These are phyloP conservation scores for Dolichomitus sp. DNA, from an alignment of 2,888 invertebrate species.

Conservation along the genomic window DNA sequence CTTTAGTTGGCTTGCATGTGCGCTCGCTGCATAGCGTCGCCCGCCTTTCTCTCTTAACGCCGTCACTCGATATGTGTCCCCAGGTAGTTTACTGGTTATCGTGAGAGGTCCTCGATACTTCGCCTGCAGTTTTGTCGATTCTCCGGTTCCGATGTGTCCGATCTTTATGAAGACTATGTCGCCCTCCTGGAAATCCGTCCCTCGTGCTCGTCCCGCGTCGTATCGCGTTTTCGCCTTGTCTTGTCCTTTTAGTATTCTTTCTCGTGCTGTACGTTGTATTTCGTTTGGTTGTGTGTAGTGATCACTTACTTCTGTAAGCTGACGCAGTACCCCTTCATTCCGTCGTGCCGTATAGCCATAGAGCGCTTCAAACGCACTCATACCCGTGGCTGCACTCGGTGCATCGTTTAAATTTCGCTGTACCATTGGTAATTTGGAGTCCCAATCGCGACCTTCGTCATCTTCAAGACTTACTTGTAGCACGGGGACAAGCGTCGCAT, in stretches of 20 bases:
- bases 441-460: slow-evolving; percentile 48
- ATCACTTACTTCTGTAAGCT: not conserved
- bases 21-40: not conserved
- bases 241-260: not conserved
- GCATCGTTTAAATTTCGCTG: slow-evolving; percentile 61
- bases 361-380: not conserved
- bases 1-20: not conserved
- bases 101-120: not conserved
- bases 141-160: not conserved
- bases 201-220: not conserved
- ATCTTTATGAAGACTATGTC: not conserved
- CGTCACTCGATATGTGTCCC: not conserved
- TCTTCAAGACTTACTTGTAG: slow-evolving; percentile 30
- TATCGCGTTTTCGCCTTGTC: not conserved
- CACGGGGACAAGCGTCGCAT: slow-evolving; percentile 50
- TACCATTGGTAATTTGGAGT: slow-evolving; percentile 22
- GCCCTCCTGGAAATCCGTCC: not conserved
- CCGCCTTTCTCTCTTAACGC: not conserved
- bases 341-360: not conserved
- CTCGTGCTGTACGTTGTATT: not conserved
- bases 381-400: slow-evolving; percentile 55
- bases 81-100: not conserved
- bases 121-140: not conserved
- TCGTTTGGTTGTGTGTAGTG: not conserved
- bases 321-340: not conserved